These are phyloP conservation scores for Drosophila macrospina DNA, from an alignment of 2,888 invertebrate species.

Conservation along the genomic window DNA sequence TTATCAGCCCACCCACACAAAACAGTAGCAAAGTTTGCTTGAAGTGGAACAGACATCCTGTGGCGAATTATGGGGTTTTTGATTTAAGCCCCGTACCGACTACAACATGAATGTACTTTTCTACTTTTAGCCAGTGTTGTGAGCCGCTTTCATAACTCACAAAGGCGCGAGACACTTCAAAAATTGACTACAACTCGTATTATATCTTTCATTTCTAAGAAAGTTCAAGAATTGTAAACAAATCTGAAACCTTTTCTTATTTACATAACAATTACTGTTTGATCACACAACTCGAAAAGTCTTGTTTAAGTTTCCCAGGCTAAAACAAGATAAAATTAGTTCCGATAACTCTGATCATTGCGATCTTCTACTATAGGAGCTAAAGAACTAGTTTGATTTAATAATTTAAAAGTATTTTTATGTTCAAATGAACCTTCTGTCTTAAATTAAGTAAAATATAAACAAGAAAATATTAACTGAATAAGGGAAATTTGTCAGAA, in stretches of 20 bases:
- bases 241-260: neutral
- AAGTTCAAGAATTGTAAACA: neutral
- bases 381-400: too few species aligned
- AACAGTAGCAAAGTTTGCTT: constrained; percentile 64
- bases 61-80: constrained; percentile 79
- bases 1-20: constrained; percentile 46
- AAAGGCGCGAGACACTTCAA: neutral
- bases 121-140: constrained; percentile 15
- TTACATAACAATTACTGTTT: neutral
- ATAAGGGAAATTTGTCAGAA: constrained; percentile 30
- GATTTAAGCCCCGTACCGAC: constrained; percentile 48
- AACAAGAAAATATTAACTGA: constrained; percentile 2
- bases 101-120: constrained; percentile 15
- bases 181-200: constrained; percentile 5
- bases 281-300: neutral
- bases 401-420: too few species aligned
- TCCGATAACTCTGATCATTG: neutral
- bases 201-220: neutral
- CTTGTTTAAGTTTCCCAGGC: neutral
- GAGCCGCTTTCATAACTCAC: constrained; percentile 20
- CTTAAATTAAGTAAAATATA: neutral
- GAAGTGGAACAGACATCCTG: constrained; percentile 83
- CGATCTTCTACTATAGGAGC: neutral
- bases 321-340: neutral
- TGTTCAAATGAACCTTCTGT: neutral